phyloP scores from a whole-genome alignment of 2,888 invertebrate species.

The Caenorhabditis sulstoni region DNA sequence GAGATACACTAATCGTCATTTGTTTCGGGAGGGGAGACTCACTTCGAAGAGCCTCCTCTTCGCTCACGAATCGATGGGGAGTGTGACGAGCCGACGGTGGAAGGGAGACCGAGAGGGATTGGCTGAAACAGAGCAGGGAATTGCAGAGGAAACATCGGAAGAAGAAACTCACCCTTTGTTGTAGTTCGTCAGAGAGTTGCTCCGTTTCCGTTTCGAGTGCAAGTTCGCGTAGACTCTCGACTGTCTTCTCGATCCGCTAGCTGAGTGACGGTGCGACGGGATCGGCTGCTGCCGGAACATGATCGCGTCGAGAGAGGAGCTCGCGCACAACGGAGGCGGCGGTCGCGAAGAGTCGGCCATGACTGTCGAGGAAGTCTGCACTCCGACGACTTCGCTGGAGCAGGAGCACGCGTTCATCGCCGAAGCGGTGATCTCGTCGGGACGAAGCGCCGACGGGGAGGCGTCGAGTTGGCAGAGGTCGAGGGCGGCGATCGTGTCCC shows the following conservation, averaged over 20 bases:
- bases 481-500: slow-evolving; percentile 72
- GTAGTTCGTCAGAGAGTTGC: slow-evolving; percentile 67
- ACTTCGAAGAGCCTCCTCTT: slow-evolving; percentile 61
- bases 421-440: slow-evolving; percentile 47
- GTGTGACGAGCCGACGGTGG: slow-evolving; percentile 70
- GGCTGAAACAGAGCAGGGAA: slow-evolving; percentile 36
- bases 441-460: slow-evolving; percentile 23
- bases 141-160: background rate
- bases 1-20: background rate
- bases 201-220: slow-evolving; percentile 65
- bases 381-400: slow-evolving; percentile 62
- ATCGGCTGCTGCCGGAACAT: slow-evolving; percentile 65
- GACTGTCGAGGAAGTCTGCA: slow-evolving; percentile 38
- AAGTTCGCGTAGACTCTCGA: slow-evolving; percentile 61
- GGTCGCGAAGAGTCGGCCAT: slow-evolving; percentile 48
- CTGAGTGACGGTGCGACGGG: slow-evolving; percentile 62
- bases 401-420: slow-evolving; percentile 63
- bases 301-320: slow-evolving; percentile 66
- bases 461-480: slow-evolving; percentile 69
- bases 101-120: slow-evolving; percentile 65
- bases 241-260: slow-evolving; percentile 64
- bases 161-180: slow-evolving; percentile 59
- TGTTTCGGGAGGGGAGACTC: background rate
- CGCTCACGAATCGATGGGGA: slow-evolving; percentile 65
- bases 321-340: slow-evolving; percentile 64